phyloP scores from a whole-genome alignment of 2,113 vertebrate genomes.

The Sander lucioperca region DNA sequence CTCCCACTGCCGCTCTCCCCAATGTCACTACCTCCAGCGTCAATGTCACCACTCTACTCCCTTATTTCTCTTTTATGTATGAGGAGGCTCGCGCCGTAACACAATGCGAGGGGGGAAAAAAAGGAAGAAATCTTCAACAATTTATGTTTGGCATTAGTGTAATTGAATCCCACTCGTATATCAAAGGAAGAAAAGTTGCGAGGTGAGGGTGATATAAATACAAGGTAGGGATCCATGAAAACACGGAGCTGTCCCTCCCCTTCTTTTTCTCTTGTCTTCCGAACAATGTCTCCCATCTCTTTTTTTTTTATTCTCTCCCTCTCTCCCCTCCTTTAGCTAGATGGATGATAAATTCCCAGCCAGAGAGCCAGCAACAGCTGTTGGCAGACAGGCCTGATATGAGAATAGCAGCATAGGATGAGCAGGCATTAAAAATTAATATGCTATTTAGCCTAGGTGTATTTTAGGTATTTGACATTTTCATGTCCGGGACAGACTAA shows the following conservation, averaged over 20 bases:
- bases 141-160: conserved; percentile 85
- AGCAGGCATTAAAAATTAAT: conserved; percentile 90
- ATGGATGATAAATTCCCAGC: conserved; percentile 88
- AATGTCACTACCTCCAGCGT: conserved; percentile 81
- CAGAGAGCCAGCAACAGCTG: conserved; percentile 88
- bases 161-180: conserved; percentile 82
- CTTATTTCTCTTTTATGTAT: conserved; percentile 73
- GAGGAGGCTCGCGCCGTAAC: conserved; percentile 44
- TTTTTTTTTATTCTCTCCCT: conserved; percentile 59
- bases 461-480: conserved; percentile 92
- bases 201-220: conserved; percentile 70
- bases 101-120: conserved; percentile 12
- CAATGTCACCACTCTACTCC: conserved; percentile 77
- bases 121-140: conserved; percentile 72
- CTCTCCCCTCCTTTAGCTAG: conserved; percentile 77
- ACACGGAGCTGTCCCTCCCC: conserved; percentile 70
- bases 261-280: conserved; percentile 57
- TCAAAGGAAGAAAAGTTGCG: conserved; percentile 73
- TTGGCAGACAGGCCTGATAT: conserved; percentile 90
- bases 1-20: conserved; percentile 71
- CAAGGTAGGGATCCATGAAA: conserved; percentile 76
- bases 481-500: conserved; percentile 89
- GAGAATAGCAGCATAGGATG: conserved; percentile 91
- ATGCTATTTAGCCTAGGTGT: conserved; percentile 91
- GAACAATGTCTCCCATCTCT: conserved; percentile 75